These are phyloP conservation scores for Alexandromys oeconomus DNA, from an alignment of 2,797 vertebrate species.

Conservation along the genomic window DNA sequence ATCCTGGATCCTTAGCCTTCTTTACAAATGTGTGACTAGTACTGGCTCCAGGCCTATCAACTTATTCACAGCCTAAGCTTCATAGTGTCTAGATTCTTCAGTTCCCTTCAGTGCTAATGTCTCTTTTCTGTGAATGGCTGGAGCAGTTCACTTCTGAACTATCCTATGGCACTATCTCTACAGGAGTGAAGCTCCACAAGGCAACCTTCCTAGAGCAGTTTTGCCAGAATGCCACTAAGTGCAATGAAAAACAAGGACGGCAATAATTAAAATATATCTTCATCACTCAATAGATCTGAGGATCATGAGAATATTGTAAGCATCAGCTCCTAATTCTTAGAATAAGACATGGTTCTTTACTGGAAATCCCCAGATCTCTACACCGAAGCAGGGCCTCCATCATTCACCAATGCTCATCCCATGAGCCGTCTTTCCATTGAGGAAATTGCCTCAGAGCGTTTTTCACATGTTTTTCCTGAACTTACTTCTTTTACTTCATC, in stretches of 20 bases:
- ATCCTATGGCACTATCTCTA: neutral
- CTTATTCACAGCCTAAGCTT: neutral
- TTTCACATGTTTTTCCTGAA: neutral
- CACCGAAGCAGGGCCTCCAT: rapidly evolving
- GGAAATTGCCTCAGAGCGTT: neutral
- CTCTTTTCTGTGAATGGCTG: neutral
- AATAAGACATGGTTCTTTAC: neutral
- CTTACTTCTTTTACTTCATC: neutral
- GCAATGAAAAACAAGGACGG: neutral
- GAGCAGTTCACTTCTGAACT: neutral
- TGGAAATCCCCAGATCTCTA: neutral
- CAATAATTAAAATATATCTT: neutral
- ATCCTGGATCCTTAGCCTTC: neutral
- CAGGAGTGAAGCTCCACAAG: neutral
- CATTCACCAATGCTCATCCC: neutral
- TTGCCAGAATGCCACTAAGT: neutral
- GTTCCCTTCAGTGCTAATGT: neutral
- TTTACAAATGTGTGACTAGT: rapidly evolving
- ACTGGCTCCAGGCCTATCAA: neutral
- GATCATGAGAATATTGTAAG: neutral
- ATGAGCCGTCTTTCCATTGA: neutral
- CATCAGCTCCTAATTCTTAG: neutral
- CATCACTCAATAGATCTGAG: neutral
- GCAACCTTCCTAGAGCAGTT: neutral
- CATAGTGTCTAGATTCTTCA: neutral